Evolutionary conservation across 2,113 vertebrate species (phyloP), one percentile per base, ranked within the genome.

Genomic region (Phoxinus phoxinus): DNA sequence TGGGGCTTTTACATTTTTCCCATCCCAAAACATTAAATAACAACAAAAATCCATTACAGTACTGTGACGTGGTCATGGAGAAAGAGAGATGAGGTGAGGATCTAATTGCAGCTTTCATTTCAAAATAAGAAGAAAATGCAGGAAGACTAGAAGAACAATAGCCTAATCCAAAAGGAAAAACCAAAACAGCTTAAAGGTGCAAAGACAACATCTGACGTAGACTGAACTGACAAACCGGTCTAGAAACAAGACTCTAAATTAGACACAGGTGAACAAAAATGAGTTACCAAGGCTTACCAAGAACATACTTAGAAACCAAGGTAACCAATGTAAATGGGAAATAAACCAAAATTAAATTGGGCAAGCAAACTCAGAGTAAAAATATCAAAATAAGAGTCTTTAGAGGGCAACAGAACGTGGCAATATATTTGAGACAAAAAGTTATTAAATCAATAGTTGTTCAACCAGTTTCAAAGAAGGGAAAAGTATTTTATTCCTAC

Each of bases 221-320:
- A 69, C 17, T 23, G 32, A 71, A 37, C 19, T 23, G 4, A 23
- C 23, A 11, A 32, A 37, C 3, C 4, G 4, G 67, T 4, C 17
- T 69, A 37, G 19, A 69, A 35, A 37, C 9, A 2, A 71, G 32
- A 2, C 67, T 23, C 4, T 71, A 71, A 71, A 37, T 23, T 56
- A 41, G 67, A 71, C 35, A 71, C 35, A 37, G 67, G 17, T 71
- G 67, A 37, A 23, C 67, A 69, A 69, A 56, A 69, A 69, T 41
- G 2, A 71, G 9, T 19, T 21, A 69, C 17, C 7, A 37, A 37
- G 21, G 19, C n/a, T n/a, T n/a, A n/a, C n/a, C n/a, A 69, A 35
- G 65, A 37, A 69, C 8, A 37, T 21, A 69, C 53, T 56, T 8
- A 56, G 2, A 4, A 67, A 19, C 8, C 4, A 71, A 12, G 19